phyloP scores from a whole-genome alignment of 2,113 vertebrate genomes.

The Chionomys nivalis region DNA sequence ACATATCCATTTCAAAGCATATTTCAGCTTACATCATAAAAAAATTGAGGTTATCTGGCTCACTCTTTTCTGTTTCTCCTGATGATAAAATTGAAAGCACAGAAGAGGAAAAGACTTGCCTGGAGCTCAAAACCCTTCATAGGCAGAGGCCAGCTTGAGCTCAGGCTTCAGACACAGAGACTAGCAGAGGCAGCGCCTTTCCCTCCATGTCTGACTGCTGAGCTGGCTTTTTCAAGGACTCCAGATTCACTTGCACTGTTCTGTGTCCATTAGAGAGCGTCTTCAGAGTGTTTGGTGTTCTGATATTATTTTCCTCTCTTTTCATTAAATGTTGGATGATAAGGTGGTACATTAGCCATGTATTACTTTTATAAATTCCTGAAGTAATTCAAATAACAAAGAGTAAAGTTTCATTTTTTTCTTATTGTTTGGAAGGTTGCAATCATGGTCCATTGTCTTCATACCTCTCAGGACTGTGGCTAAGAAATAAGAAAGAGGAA shows the following conservation, averaged over 20 bases:
- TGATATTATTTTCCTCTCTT: neutral
- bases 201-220: fast-evolving
- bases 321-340: neutral
- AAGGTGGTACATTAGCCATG: neutral
- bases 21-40: neutral
- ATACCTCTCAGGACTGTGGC: no score
- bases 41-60: neutral
- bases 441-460: neutral
- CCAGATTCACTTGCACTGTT: neutral
- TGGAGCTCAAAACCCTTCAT: neutral
- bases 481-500: neutral
- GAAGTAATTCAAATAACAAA: neutral
- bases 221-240: neutral
- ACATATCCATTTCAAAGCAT: neutral
- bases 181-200: neutral
- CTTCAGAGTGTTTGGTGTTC: neutral
- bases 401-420: neutral
- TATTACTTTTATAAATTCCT: neutral
- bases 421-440: neutral
- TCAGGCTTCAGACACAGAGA: neutral
- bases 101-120: neutral
- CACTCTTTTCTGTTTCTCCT: neutral
- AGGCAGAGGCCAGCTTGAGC: neutral
- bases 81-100: neutral
- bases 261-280: neutral